phyloP scores from a whole-genome alignment of 2,888 invertebrate species.

The Cynaeus angustus region DNA sequence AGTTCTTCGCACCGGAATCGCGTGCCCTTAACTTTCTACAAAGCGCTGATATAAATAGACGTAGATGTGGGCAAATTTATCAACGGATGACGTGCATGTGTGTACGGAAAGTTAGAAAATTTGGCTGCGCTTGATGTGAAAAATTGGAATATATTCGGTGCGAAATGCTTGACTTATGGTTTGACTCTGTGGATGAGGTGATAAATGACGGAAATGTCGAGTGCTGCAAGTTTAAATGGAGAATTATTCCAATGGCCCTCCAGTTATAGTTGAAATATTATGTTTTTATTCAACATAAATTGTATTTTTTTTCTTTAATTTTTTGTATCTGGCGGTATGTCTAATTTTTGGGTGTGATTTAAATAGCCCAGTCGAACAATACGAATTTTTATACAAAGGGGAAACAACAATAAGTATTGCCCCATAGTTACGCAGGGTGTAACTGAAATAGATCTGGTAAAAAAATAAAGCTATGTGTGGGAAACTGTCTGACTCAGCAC shows the following conservation, averaged over 20 bases:
- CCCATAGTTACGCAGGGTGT: too few species aligned
- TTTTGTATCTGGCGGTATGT: too few species aligned
- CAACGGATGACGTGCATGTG: slow-evolving; percentile 21
- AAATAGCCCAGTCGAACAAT: too few species aligned
- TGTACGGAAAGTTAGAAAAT: slow-evolving; percentile 9
- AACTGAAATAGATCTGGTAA: too few species aligned
- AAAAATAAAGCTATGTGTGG: too few species aligned
- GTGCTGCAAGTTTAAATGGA: neutral
- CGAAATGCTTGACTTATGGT: slow-evolving; percentile 20
- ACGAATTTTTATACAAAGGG: too few species aligned
- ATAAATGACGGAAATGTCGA: slow-evolving; percentile 10
- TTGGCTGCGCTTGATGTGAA: slow-evolving; percentile 24
- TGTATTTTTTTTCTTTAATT: too few species aligned
- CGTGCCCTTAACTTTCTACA: slow-evolving; percentile 20
- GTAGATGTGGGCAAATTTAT: slow-evolving; percentile 36
- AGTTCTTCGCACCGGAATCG: slow-evolving; percentile 16
- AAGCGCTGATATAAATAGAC: slow-evolving; percentile 29
- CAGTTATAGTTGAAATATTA: slow-evolving; percentile 11
- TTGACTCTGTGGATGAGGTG: slow-evolving; percentile 5
- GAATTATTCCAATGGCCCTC: neutral
- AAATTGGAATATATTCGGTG: slow-evolving; percentile 22
- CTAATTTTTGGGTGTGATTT: too few species aligned
- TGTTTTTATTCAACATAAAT: too few species aligned
- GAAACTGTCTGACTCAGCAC: too few species aligned
- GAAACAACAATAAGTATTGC: too few species aligned